Conservation (phyloP, 2,888 invertebrate species). For the Lacanobia wlatinum region DNA sequence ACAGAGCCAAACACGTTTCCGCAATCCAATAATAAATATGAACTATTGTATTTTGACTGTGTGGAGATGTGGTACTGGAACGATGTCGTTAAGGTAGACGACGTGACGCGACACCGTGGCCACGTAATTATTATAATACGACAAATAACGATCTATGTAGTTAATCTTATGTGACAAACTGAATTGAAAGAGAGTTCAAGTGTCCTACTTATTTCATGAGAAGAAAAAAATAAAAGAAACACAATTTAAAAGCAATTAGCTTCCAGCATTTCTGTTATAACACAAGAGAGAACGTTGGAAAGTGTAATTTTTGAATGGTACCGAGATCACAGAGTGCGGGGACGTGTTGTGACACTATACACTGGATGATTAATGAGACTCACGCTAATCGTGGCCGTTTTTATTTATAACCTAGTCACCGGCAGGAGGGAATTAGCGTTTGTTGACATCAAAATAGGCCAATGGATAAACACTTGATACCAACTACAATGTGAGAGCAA, state of each 20-base stretch:
- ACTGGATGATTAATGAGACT: slow-evolving; percentile 84
- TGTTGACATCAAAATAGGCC: slow-evolving; percentile 84
- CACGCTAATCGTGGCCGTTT: slow-evolving; percentile 81
- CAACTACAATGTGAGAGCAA: slow-evolving; percentile 39
- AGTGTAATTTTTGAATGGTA: slow-evolving; percentile 77
- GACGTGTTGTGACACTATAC: slow-evolving; percentile 86
- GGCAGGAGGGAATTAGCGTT: slow-evolving; percentile 77
- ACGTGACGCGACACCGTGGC: slow-evolving; percentile 19
- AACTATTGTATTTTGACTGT: slow-evolving; percentile 70
- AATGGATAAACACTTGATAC: slow-evolving; percentile 72
- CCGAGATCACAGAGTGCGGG: slow-evolving; percentile 83
- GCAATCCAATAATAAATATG: slow-evolving; percentile 74
- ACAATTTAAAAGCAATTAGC: slow-evolving; percentile 79
- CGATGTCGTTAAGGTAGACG: slow-evolving; percentile 49
- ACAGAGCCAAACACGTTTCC: slow-evolving; percentile 73
- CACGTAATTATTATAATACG: slow-evolving; percentile 48
- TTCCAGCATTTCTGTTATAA: slow-evolving; percentile 68
- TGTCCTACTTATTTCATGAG: slow-evolving; percentile 64
- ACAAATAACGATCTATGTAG: slow-evolving; percentile 58
- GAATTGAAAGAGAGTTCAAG: slow-evolving; percentile 63
- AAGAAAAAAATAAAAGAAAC: slow-evolving; percentile 67
- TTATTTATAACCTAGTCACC: slow-evolving; percentile 81
- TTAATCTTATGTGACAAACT: slow-evolving; percentile 65
- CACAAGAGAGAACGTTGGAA: slow-evolving; percentile 70
- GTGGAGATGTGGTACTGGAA: slow-evolving; percentile 29